These are phyloP conservation scores for Leptura quadrifasciata DNA, from an alignment of 2,888 invertebrate genomes.

Conservation along the genomic window DNA sequence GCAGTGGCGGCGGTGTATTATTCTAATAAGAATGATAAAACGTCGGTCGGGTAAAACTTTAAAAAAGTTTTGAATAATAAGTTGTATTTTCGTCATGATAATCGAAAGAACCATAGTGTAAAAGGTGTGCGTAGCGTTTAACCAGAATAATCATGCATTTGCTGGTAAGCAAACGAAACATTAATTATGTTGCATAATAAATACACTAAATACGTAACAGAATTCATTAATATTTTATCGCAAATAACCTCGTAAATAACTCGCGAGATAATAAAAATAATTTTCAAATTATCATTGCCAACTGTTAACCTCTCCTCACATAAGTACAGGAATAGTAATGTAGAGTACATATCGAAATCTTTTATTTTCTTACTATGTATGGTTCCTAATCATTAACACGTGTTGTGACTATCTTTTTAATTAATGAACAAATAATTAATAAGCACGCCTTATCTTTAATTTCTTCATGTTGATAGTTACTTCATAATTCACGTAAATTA, in stretches of 20 bases:
- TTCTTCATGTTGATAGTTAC: too few species aligned
- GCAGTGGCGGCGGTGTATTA: slow-evolving; percentile 11
- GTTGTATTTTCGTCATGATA: neutral
- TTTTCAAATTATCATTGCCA: neutral
- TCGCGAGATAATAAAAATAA: neutral
- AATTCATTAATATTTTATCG: neutral
- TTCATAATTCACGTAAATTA: too few species aligned
- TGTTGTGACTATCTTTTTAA: neutral
- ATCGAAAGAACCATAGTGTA: neutral
- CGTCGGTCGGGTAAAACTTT: neutral
- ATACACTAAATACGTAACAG: neutral
- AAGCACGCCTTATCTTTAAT: too few species aligned
- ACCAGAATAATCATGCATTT: neutral
- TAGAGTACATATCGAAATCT: neutral
- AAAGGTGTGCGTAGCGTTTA: neutral
- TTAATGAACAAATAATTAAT: too few species aligned
- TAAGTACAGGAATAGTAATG: neutral
- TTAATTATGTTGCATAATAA: neutral
- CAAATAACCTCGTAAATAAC: neutral
- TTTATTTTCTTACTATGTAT: neutral
- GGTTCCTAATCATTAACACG: neutral
- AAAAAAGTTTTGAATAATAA: neutral
- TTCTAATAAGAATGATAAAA: neutral
- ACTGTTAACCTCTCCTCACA: slow-evolving; percentile 3
- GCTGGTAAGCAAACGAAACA: neutral